phyloP scores from a whole-genome alignment of 53 echinoderm and acorn worm genomes.

The Luidia sarsii region DNA sequence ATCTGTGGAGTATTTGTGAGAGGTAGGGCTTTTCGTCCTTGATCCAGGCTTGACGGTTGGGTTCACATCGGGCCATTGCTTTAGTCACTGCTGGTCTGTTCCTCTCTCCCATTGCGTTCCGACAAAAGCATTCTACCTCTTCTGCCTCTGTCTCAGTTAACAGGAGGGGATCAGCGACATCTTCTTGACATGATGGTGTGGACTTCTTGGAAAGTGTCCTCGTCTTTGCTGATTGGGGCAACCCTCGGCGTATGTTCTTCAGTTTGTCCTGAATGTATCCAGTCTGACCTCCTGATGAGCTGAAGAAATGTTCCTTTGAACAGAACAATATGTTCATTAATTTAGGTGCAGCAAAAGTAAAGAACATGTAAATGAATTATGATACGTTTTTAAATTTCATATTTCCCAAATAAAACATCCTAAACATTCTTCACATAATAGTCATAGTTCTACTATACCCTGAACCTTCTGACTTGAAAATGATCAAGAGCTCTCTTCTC shows the following conservation, averaged over 20 bases:
- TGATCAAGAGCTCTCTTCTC: too few species aligned
- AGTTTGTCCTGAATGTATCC: conserved; percentile 40
- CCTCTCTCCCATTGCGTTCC: conserved; percentile 1
- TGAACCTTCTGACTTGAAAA: too few species aligned
- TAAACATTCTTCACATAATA: too few species aligned
- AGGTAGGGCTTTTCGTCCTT: background rate
- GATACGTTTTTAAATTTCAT: too few species aligned
- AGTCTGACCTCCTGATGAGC: conserved; percentile 24
- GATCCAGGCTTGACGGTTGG: conserved; percentile 15
- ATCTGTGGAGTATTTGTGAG: background rate
- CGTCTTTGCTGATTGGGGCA: conserved; percentile 19
- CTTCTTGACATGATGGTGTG: background rate
- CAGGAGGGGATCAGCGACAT: background rate
- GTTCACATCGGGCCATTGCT: conserved; percentile 12
- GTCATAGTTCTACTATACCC: too few species aligned
- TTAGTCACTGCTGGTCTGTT: background rate
- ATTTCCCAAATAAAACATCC: too few species aligned
- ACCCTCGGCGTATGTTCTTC: conserved; percentile 20
- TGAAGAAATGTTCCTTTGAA: conserved; percentile 31
- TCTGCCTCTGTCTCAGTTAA: conserved; percentile 12
- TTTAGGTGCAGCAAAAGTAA: too few species aligned
- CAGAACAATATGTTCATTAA: background rate
- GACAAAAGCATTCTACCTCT: conserved; percentile 16
- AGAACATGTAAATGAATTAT: too few species aligned
- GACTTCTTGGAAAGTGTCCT: background rate